Percentiles rank a stretch among this genome's conserved stretches.
Conservation (phyloP, 92 coral and sea anemone genomes). For the Phenganax marumi region DNA sequence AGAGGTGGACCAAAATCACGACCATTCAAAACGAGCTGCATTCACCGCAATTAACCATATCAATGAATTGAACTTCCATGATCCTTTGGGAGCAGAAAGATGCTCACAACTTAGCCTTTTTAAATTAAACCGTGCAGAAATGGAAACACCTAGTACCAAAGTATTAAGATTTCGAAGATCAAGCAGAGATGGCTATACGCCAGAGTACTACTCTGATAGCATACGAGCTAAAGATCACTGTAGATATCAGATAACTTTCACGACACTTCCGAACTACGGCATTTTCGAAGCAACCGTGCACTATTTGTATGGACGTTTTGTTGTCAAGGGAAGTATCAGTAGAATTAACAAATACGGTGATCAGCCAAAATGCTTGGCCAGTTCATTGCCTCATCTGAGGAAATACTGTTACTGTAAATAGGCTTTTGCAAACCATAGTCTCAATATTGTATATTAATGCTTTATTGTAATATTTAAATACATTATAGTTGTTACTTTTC, state of each 20-base stretch:
- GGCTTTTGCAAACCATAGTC: not conserved
- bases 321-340: conserved; percentile 70
- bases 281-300: conserved; percentile 74
- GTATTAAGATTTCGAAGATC: conserved; percentile 70
- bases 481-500: no score
- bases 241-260: conserved; percentile 68
- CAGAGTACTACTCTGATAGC: conserved; percentile 27
- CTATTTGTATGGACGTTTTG: conserved; percentile 53
- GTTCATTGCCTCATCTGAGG: conserved; percentile 67
- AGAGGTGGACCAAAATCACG: conserved; percentile 58
- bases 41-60: conserved; percentile 65
- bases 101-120: conserved; percentile 64
- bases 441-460: no score
- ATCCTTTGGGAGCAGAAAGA: conserved; percentile 53
- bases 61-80: conserved; percentile 63
- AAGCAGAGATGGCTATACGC: conserved; percentile 27
- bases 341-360: conserved; percentile 80
- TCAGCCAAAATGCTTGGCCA: conserved; percentile 78
- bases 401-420: conserved; percentile 74
- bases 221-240: conserved; percentile 52
- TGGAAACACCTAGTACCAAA: conserved; percentile 66
- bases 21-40: conserved; percentile 62
- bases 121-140: conserved; percentile 59
- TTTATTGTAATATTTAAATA: no score
- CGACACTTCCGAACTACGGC: conserved; percentile 75